phyloP scores from a whole-genome alignment of 2,113 vertebrate species.

The Phyllopteryx taeniolatus region DNA sequence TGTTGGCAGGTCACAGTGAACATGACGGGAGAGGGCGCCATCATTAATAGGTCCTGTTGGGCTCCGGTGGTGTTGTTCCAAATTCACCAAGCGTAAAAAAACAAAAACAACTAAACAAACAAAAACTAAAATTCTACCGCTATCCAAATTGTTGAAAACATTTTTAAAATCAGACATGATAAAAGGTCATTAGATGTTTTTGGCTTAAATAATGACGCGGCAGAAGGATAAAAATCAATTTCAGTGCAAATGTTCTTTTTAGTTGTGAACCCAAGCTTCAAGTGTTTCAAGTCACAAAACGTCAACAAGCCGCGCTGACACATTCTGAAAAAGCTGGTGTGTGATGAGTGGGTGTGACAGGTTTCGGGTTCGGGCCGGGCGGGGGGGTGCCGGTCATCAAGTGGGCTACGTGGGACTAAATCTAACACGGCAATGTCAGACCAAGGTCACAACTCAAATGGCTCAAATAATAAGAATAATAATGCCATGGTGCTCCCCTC shows the following conservation, averaged over 20 bases:
- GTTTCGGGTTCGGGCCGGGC: slow-evolving; percentile 18
- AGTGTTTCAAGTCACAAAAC: slow-evolving; percentile 51
- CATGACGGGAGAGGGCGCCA: slow-evolving; percentile 14
- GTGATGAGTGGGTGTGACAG: slow-evolving; percentile 33
- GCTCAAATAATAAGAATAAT: slow-evolving; percentile 78
- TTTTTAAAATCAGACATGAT: no score
- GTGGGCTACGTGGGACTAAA: slow-evolving; percentile 49
- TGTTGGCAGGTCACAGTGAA: slow-evolving; percentile 61
- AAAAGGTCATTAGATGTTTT: slow-evolving; percentile 1
- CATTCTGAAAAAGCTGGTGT: slow-evolving; percentile 35
- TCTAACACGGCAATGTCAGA: slow-evolving; percentile 64
- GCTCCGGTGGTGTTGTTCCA: background rate
- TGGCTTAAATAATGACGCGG: slow-evolving; percentile 41
- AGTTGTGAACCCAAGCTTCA: slow-evolving; percentile 29
- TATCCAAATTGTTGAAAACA: background rate
- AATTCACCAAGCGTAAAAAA: background rate
- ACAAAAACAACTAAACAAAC: background rate
- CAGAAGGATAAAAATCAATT: slow-evolving; percentile 9
- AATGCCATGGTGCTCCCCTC: slow-evolving; percentile 85
- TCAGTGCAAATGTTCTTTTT: slow-evolving; percentile 63
- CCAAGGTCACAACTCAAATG: slow-evolving; percentile 61
- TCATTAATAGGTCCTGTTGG: background rate
- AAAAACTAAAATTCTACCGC: background rate
- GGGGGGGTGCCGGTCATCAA: slow-evolving; percentile 7
- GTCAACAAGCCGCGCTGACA: slow-evolving; percentile 38